Evolutionary conservation across 2,113 vertebrate species (phyloP).

Genomic region (Theristicus caerulescens): DNA sequence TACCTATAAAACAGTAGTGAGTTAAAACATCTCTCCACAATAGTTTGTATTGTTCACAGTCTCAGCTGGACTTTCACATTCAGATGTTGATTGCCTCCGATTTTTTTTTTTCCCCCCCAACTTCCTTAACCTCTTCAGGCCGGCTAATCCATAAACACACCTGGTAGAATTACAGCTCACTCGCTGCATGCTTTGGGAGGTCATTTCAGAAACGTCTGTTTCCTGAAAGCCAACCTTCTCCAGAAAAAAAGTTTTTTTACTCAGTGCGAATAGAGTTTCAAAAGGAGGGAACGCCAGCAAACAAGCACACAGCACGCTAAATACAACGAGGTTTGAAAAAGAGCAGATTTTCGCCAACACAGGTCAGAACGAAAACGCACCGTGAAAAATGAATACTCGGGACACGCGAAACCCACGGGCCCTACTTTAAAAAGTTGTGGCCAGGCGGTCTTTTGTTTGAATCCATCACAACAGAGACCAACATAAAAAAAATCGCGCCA

Average conservation of each 20-base stretch:
- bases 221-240: neutral
- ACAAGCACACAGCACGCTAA: neutral
- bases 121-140: conserved; percentile 5
- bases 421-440: conserved; percentile 37
- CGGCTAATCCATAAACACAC: conserved; percentile 28
- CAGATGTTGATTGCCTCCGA: conserved; percentile 59
- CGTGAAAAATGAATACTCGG: neutral
- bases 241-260: neutral
- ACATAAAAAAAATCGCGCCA: neutral
- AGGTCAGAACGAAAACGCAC: neutral
- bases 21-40: conserved; percentile 44
- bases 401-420: neutral
- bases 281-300: neutral
- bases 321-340: neutral
- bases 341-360: neutral
- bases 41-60: conserved; percentile 51
- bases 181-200: neutral
- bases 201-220: neutral
- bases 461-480: neutral
- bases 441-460: neutral
- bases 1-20: conserved; percentile 68
- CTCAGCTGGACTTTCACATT: conserved; percentile 62
- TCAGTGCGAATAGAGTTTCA: neutral
- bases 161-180: conserved; percentile 18
- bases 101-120: neutral